Conservation (phyloP, 37 sponge, comb jelly and placozoan genomes). For the Agelas oroides region DNA sequence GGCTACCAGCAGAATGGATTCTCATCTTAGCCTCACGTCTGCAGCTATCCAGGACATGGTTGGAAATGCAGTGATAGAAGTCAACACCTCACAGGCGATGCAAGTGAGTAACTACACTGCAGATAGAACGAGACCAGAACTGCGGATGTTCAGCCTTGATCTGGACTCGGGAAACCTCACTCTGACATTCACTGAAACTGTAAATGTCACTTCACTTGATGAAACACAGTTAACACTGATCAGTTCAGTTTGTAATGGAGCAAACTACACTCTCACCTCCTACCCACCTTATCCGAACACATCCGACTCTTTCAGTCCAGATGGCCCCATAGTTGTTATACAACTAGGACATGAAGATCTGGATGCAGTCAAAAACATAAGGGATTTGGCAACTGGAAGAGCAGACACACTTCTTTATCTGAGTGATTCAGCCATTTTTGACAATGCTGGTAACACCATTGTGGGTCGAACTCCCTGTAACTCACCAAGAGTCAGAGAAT, state of each 20-base stretch:
- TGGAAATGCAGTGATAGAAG: constrained; percentile 61
- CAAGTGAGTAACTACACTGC: constrained; percentile 25
- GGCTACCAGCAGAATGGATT: constrained; percentile 48
- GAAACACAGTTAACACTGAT: constrained; percentile 74
- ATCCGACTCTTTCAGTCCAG: constrained; percentile 65
- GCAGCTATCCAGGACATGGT: constrained; percentile 75
- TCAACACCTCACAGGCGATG: constrained; percentile 13
- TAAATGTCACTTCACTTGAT: constrained; percentile 84
- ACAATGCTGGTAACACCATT: constrained; percentile 80
- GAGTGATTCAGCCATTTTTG: constrained; percentile 43
- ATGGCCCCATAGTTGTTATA: constrained; percentile 70
- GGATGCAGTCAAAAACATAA: constrained; percentile 80
- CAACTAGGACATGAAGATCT: constrained; percentile 84
- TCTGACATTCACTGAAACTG: constrained; percentile 91
- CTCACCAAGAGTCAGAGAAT: constrained; percentile 38
- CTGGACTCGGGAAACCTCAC: constrained; percentile 80
- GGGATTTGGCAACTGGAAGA: constrained; percentile 52
- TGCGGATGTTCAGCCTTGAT: constrained; percentile 77
- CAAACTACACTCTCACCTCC: constrained; percentile 58
- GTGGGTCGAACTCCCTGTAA: constrained; percentile 17
- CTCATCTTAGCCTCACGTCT: constrained; percentile 69
- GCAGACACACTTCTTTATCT: constrained; percentile 69
- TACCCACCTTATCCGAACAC: constrained; percentile 80
- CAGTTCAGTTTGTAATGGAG: constrained; percentile 17
- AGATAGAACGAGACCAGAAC: constrained; percentile 65